phyloP scores from a whole-genome alignment of 2,113 vertebrate genomes.

The Crotalus tigris region DNA sequence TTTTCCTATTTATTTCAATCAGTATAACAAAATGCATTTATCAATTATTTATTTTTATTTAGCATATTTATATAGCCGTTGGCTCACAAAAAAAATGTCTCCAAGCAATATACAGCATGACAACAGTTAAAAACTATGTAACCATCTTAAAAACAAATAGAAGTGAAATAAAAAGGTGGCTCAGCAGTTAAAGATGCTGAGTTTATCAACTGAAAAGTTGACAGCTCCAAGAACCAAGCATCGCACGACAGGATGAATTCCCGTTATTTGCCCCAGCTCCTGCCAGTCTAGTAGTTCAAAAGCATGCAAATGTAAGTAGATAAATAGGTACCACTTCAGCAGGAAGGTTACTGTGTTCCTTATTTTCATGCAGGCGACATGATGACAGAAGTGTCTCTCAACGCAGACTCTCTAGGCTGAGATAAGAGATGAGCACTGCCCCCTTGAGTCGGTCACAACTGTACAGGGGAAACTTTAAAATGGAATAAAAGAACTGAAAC shows the following conservation, averaged over 20 bases:
- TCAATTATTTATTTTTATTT: too few relatives aligned
- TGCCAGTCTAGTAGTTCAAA: background rate
- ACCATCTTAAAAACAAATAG: too few relatives aligned
- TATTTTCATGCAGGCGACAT: background rate
- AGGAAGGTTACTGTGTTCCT: background rate
- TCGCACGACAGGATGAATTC: fast-evolving
- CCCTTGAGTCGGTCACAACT: background rate
- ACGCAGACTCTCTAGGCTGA: background rate
- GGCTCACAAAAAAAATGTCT: too few relatives aligned
- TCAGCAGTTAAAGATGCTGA: background rate
- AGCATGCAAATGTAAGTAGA: background rate
- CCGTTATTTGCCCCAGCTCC: background rate
- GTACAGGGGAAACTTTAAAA: background rate
- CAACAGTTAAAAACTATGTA: too few relatives aligned
- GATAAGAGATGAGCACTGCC: background rate
- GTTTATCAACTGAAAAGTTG: background rate
- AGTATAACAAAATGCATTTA: too few relatives aligned
- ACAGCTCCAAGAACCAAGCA: background rate
- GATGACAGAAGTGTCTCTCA: background rate
- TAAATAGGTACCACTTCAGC: background rate
- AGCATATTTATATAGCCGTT: too few relatives aligned
- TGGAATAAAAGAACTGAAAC: background rate
- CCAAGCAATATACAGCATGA: too few relatives aligned
- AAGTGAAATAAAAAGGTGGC: background rate
- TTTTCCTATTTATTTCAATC: too few relatives aligned